These are phyloP conservation scores for Hydrolagus colliei DNA, from an alignment of 2,797 vertebrate genomes.

Conservation along the genomic window DNA sequence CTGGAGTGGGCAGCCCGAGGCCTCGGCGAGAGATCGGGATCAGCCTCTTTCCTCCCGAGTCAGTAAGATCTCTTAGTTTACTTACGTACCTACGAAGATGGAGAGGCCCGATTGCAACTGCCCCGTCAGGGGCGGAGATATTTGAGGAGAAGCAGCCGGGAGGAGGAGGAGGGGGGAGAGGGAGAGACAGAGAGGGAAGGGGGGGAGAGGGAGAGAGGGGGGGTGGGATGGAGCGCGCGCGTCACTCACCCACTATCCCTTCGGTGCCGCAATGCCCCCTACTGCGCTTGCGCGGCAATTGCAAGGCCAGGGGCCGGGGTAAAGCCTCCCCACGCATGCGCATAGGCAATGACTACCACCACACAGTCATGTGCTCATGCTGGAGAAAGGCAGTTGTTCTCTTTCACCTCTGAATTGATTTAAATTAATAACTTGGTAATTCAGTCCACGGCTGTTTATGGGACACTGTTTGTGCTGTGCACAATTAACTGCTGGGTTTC, in stretches of 20 bases:
- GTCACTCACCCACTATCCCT: not conserved
- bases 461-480: no score
- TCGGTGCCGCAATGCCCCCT: not conserved
- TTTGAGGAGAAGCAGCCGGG: no score
- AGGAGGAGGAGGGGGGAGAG: not conserved
- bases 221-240: not conserved
- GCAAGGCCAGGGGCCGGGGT: not conserved
- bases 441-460: no score
- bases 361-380: not conserved
- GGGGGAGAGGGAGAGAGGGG: not conserved
- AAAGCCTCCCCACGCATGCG: not conserved
- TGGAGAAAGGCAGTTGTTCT: no score
- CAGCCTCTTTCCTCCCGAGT: not conserved
- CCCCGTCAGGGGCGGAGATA: not conserved
- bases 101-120: not conserved
- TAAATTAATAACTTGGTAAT: no score
- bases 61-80: not conserved
- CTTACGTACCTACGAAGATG: not conserved
- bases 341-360: not conserved
- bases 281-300: not conserved
- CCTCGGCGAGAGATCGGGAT: not conserved
- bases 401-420: no score
- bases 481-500: no score
- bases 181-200: not conserved
- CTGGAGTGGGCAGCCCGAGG: not conserved